These are phyloP conservation scores for Megalurothrips usitatus DNA, from an alignment of 2,888 invertebrate genomes.

Conservation along the genomic window DNA sequence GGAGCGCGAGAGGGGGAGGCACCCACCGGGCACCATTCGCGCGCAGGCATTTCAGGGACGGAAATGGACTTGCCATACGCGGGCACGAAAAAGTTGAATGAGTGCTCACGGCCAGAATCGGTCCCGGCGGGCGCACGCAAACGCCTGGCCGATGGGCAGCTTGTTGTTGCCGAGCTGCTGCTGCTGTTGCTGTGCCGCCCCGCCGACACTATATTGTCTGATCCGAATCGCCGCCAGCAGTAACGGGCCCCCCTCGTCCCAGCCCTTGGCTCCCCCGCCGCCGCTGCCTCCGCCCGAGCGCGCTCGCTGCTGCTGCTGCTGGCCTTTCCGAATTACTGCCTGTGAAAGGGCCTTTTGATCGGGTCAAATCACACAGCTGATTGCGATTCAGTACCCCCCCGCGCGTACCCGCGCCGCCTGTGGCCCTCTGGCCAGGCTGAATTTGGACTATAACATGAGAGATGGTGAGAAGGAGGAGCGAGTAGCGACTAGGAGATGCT, in stretches of 20 bases:
- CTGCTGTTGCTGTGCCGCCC: neutral
- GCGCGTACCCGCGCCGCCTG: no score
- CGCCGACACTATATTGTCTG: no score
- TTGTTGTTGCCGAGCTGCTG: neutral
- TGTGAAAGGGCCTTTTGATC: slow-evolving; percentile 6
- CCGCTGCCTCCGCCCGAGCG: neutral
- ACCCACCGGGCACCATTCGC: no score
- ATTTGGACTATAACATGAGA: no score
- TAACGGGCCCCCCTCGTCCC: neutral
- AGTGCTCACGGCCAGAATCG: neutral
- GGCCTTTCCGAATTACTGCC: neutral
- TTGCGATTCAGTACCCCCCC: neutral
- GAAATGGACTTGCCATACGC: neutral
- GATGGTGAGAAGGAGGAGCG: no score
- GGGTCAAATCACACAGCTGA: slow-evolving; percentile 6
- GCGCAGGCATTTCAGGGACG: no score
- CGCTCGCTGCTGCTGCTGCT: neutral
- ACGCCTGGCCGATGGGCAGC: neutral
- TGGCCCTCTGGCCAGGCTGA: no score
- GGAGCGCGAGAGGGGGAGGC: no score
- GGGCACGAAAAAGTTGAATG: slow-evolving; percentile 1
- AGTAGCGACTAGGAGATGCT: no score
- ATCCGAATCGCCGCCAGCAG: neutral
- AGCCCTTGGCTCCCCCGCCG: neutral
- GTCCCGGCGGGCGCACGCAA: neutral